Percentiles rank a stretch among this genome's conserved stretches.
Conservation (phyloP, 2,888 invertebrate species). For the Drosophila mayaguana region DNA sequence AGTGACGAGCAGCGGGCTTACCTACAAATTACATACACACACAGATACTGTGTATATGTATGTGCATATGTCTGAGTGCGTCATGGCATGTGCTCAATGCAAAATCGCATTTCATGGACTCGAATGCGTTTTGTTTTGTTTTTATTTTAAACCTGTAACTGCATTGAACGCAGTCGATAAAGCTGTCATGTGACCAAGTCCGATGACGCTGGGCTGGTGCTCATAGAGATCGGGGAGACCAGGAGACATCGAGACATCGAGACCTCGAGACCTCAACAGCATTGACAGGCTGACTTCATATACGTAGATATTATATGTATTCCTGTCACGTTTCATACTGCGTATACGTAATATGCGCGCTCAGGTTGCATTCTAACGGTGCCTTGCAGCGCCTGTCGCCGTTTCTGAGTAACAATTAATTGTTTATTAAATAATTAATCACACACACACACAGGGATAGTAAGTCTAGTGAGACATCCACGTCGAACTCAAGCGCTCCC, state of each 20-base stretch:
- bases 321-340: constrained; percentile 22
- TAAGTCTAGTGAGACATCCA: constrained; percentile 30
- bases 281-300: not conserved
- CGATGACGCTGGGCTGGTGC: not conserved
- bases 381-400: constrained; percentile 41
- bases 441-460: not conserved
- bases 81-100: constrained; percentile 27
- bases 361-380: constrained; percentile 63
- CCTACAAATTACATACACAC: not conserved
- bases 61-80: not conserved
- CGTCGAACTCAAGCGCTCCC: constrained; percentile 29
- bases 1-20: constrained; percentile 15
- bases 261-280: not conserved
- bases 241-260: not conserved
- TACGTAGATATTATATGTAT: not conserved
- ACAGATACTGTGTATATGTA: not conserved
- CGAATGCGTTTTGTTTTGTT: not conserved
- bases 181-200: constrained; percentile 32
- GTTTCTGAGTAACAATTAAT: constrained; percentile 54
- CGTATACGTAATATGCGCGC: constrained; percentile 40
- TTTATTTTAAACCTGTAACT: constrained; percentile 25
- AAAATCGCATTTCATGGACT: constrained; percentile 29
- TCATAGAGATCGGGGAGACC: not conserved
- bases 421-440: constrained; percentile 74
- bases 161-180: constrained; percentile 23